phyloP scores from a whole-genome alignment of 2,797 vertebrate species.

The Malacoctenus gilli region DNA sequence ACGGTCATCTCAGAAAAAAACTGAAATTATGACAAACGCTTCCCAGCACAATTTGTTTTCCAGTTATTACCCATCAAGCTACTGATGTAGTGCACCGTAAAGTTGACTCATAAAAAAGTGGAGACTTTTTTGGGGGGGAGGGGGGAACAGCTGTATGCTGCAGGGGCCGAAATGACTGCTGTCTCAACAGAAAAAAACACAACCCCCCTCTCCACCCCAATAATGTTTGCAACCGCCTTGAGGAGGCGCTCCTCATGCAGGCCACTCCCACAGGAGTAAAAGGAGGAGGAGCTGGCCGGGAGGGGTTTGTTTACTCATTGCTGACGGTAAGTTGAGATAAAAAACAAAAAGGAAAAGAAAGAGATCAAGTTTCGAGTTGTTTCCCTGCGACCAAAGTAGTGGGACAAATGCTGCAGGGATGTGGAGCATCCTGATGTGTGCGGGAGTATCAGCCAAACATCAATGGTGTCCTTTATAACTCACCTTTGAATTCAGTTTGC shows the following conservation, averaged over 20 bases:
- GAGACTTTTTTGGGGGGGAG: not conserved
- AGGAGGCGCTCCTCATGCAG: conserved; percentile 26
- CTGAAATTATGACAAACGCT: not conserved
- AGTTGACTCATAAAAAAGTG: not conserved
- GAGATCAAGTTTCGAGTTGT: no score
- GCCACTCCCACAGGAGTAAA: not conserved
- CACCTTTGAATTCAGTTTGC: no score
- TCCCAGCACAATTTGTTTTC: not conserved
- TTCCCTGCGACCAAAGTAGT: no score
- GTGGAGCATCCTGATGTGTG: no score
- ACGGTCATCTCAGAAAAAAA: not conserved
- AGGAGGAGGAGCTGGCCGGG: conserved; percentile 4
- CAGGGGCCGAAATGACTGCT: conserved; percentile 5
- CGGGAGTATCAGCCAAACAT: no score
- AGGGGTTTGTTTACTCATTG: conserved; percentile 20
- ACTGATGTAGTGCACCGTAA: not conserved
- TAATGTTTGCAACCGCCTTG: conserved; percentile 41
- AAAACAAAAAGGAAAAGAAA: not conserved
- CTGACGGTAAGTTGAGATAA: conserved; percentile 18
- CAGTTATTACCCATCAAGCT: conserved; percentile 3
- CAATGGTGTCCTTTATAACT: no score
- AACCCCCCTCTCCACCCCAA: conserved; percentile 14
- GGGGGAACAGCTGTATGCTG: not conserved
- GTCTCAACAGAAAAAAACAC: conserved; percentile 41
- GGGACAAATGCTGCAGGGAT: no score